Conservation (phyloP, 2,113 vertebrate genomes). For the Megaceryle torquata region DNA sequence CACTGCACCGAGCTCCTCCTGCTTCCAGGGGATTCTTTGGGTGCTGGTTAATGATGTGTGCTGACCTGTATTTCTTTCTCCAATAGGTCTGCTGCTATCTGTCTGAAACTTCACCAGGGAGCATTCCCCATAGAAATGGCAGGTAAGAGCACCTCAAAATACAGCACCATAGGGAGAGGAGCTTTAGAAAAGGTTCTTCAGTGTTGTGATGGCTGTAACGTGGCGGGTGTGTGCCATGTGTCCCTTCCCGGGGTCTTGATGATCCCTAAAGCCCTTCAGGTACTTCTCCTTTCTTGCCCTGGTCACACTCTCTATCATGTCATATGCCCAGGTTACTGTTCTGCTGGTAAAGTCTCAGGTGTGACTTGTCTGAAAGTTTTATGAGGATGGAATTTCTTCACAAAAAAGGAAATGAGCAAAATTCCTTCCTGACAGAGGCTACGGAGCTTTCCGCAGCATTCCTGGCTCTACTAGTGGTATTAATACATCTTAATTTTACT, state of each 20-base stretch:
- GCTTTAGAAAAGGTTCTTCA: neutral
- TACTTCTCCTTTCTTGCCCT: neutral
- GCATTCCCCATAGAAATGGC: conserved; percentile 6
- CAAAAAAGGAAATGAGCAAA: neutral
- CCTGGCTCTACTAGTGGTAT: neutral
- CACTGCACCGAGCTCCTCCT: neutral
- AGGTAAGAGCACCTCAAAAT: conserved; percentile 39
- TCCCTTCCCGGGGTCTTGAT: neutral
- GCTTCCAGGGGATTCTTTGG: neutral
- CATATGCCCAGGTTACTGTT: neutral
- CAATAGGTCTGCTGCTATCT: neutral
- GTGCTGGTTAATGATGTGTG: neutral
- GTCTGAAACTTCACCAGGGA: neutral
- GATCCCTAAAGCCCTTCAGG: neutral
- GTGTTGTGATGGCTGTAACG: neutral
- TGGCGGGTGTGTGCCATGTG: neutral
- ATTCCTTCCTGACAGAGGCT: neutral
- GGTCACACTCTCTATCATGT: neutral
- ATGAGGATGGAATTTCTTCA: neutral
- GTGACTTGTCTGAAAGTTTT: neutral
- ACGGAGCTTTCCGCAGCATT: neutral
- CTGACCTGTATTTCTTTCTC: neutral
- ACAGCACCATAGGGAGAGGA: fast-evolving
- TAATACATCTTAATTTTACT: neutral
- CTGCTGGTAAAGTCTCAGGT: neutral